phyloP scores from a whole-genome alignment of 2,113 vertebrate genomes.

The Mellivora capensis region DNA sequence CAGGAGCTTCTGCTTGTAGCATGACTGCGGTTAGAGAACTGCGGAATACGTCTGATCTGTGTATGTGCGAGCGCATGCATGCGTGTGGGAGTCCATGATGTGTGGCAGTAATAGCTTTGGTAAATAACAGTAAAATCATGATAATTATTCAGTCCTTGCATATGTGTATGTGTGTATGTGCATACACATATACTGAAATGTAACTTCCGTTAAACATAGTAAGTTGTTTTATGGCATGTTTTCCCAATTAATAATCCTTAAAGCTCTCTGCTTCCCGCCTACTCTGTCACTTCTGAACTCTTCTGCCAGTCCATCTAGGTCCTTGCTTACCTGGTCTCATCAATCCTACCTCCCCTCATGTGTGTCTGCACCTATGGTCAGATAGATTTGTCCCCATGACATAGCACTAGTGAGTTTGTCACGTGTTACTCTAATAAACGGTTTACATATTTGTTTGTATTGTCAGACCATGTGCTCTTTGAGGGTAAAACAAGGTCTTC shows the following conservation, averaged over 20 bases:
- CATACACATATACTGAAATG: not conserved
- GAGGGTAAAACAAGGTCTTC: not conserved
- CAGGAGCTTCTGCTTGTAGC: not conserved
- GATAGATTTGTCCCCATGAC: not conserved
- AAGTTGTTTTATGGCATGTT: not conserved
- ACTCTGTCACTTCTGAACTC: not conserved
- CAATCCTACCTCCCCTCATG: not conserved
- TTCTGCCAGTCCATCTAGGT: not conserved
- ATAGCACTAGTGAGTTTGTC: not conserved
- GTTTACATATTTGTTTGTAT: not conserved
- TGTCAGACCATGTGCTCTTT: not conserved
- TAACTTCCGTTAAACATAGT: not conserved
- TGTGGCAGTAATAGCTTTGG: not conserved
- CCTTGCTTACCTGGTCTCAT: not conserved
- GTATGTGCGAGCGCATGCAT: rapidly evolving
- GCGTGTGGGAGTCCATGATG: too few relatives aligned
- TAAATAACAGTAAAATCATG: not conserved
- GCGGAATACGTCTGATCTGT: not conserved
- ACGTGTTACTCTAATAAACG: too few relatives aligned
- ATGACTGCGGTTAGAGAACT: not conserved
- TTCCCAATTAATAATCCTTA: not conserved
- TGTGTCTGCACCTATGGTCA: not conserved
- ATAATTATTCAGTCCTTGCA: not conserved
- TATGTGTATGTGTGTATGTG: not conserved
- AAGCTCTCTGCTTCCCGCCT: not conserved